These are phyloP conservation scores for Coryphaenoides rupestris DNA, from an alignment of 2,113 vertebrate species.

Conservation along the genomic window DNA sequence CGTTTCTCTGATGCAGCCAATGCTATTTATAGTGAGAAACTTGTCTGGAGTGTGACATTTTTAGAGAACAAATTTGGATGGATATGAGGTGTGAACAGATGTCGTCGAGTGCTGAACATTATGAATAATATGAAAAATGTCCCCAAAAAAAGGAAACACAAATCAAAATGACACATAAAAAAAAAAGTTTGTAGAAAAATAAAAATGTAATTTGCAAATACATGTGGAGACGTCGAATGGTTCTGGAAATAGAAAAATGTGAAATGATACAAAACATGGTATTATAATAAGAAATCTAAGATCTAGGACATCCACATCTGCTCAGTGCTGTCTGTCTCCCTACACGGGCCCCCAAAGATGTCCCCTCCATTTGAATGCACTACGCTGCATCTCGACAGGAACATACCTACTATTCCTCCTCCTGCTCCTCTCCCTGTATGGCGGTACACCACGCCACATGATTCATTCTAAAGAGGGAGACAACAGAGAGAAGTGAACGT, in stretches of 20 bases:
- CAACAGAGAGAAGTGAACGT: slow-evolving; percentile 30
- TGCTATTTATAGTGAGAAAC: slow-evolving; percentile 62
- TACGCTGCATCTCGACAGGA: not conserved
- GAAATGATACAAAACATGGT: slow-evolving; percentile 45
- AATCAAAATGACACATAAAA: slow-evolving; percentile 22
- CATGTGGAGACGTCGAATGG: slow-evolving; percentile 40
- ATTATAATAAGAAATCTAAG: slow-evolving; percentile 34
- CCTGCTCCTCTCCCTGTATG: no score
- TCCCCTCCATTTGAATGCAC: slow-evolving; percentile 23
- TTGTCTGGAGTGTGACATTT: slow-evolving; percentile 33
- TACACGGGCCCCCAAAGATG: slow-evolving; percentile 31
- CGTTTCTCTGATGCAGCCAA: slow-evolving; percentile 67
- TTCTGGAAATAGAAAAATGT: slow-evolving; percentile 30
- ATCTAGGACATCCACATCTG: slow-evolving; percentile 48
- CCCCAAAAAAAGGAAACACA: slow-evolving; percentile 18
- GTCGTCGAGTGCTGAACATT: slow-evolving; percentile 16
- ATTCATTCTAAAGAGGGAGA: slow-evolving; percentile 4
- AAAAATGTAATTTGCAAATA: slow-evolving; percentile 40
- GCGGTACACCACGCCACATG: no score
- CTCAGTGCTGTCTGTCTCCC: slow-evolving; percentile 42
- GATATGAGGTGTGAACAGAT: slow-evolving; percentile 28
- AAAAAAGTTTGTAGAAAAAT: slow-evolving; percentile 32
- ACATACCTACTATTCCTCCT: slow-evolving; percentile 28
- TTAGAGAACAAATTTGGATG: slow-evolving; percentile 44
- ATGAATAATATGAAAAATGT: slow-evolving; percentile 39